Conservation (phyloP, 1,140 invertebrate species). For the Bradynema listronoti region DNA sequence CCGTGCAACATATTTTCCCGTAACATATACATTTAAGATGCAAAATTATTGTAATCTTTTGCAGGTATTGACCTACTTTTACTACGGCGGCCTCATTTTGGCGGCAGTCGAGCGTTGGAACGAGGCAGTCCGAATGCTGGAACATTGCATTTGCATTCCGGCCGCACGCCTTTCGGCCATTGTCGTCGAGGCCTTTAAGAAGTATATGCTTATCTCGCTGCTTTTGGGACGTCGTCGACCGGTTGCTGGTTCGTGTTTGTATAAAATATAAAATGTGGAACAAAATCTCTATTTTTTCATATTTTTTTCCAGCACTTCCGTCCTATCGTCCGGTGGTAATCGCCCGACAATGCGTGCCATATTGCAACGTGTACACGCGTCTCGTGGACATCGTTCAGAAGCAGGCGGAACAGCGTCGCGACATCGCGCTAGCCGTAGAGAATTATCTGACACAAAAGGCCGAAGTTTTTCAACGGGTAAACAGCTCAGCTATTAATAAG, state of each 20-base stretch:
- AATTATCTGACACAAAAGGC: conserved; percentile 14
- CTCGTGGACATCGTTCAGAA: conserved; percentile 14
- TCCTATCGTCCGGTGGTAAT: conserved; percentile 13
- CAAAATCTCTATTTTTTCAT: not conserved
- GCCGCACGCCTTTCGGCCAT: conserved; percentile 22
- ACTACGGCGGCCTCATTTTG: conserved; percentile 30
- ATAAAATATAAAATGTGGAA: not conserved
- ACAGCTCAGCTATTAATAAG: not conserved
- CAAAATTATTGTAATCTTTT: no score
- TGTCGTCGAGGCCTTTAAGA: conserved; percentile 25
- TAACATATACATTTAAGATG: no score
- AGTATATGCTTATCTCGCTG: conserved; percentile 26
- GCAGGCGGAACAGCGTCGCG: not conserved
- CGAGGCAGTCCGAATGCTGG: conserved; percentile 20
- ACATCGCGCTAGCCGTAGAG: conserved; percentile 11
- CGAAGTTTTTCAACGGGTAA: conserved; percentile 9
- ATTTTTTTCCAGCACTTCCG: conserved; percentile 12
- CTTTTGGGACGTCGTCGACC: conserved; percentile 21
- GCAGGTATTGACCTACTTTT: no score
- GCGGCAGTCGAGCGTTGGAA: conserved; percentile 19
- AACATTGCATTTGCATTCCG: conserved; percentile 27
- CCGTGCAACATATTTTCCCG: no score
- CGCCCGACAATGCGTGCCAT: conserved; percentile 10
- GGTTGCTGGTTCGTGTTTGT: conserved; percentile 15
- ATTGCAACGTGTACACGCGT: conserved; percentile 11